A percentile compares a stretch with the other conserved stretches of the same genome.
Conservation (phyloP, 1,140 invertebrate species). For the Acromyrmex charruanus region DNA sequence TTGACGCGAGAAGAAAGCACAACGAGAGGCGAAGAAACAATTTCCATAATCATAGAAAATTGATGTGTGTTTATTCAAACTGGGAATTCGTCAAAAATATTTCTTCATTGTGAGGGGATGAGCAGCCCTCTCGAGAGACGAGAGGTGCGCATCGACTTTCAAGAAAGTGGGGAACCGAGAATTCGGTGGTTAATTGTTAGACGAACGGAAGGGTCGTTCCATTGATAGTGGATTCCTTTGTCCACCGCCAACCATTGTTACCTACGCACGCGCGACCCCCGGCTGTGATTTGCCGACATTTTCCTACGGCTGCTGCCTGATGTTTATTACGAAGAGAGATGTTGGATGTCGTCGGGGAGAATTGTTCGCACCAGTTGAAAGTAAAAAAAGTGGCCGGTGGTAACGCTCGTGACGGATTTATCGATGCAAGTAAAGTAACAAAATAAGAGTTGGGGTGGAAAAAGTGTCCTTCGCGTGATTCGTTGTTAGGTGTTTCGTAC, state of each 20-base stretch:
- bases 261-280: conserved; percentile 24
- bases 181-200: conserved; percentile 49
- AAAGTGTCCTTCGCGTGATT: conserved; percentile 51
- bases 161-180: conserved; percentile 35
- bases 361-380: not conserved
- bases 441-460: conserved; percentile 15
- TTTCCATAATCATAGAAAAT: not conserved
- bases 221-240: conserved; percentile 59
- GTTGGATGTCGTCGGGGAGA: conserved; percentile 12
- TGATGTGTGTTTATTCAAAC: conserved; percentile 2
- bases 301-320: conserved; percentile 9
- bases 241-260: conserved; percentile 44
- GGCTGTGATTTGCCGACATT: conserved; percentile 45
- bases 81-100: not conserved
- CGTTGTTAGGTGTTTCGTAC: not conserved
- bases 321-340: conserved; percentile 45
- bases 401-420: not conserved
- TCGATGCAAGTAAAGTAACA: conserved; percentile 30
- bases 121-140: not conserved
- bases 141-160: conserved; percentile 17
- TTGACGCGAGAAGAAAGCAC: not conserved
- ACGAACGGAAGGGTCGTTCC: conserved; percentile 1
- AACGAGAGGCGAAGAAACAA: not conserved
- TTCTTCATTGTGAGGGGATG: conserved; percentile 3
- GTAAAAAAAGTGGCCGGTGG: not conserved